Evolutionary conservation across 2,797 vertebrate genomes (phyloP).

Genomic region (Pangasius sanitwongsei): DNA sequence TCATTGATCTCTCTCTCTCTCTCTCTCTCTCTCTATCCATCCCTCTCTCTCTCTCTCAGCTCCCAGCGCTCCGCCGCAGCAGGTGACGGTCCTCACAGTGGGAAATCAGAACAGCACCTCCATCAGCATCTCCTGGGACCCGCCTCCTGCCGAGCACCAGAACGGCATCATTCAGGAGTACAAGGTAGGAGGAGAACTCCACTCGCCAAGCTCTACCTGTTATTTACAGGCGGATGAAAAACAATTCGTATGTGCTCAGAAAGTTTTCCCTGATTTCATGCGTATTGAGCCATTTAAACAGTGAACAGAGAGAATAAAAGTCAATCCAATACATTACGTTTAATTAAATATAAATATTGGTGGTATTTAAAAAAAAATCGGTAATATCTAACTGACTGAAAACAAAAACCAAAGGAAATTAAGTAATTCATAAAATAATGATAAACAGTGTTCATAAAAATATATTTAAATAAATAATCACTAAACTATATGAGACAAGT

Average conservation of each 20-base stretch:
- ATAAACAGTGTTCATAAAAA: not conserved
- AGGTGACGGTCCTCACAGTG: slow-evolving; percentile 94
- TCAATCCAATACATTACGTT: not conserved
- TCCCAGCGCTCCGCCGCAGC: slow-evolving; percentile 95
- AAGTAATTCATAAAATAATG: not conserved
- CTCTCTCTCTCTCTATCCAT: not conserved
- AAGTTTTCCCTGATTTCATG: not conserved
- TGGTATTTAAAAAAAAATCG: not conserved
- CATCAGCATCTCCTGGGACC: slow-evolving; percentile 99
- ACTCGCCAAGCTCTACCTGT: not conserved
- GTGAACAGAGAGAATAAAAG: not conserved
- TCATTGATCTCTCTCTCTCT: not conserved
- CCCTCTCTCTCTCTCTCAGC: slow-evolving; percentile 71
- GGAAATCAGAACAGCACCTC: slow-evolving; percentile 98
- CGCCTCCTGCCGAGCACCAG: slow-evolving; percentile 93
- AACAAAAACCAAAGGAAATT: not conserved
- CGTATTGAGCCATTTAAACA: not conserved
- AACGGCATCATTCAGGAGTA: slow-evolving; percentile 99
- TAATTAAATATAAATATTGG: not conserved
- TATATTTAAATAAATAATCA: too few relatives aligned
- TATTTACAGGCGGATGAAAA: not conserved
- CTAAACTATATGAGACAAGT: not conserved
- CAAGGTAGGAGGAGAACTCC: slow-evolving; percentile 77
- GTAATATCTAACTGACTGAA: not conserved
- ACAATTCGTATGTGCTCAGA: not conserved